These are phyloP conservation scores for Hesperophylax magnus DNA, from an alignment of 1,140 invertebrate genomes.

Conservation along the genomic window DNA sequence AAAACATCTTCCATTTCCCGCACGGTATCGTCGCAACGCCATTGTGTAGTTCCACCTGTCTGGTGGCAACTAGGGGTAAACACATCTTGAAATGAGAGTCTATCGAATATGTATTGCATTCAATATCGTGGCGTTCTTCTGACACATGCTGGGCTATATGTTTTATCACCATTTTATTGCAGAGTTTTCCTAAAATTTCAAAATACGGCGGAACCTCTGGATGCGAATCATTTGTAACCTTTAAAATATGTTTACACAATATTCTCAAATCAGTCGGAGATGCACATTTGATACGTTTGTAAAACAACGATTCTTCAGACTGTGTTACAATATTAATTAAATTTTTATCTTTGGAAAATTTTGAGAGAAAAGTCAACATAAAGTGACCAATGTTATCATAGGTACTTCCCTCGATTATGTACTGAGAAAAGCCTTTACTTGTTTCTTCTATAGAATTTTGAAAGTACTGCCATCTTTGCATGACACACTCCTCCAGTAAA, in stretches of 20 bases:
- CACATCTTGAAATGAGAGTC: constrained; percentile 70
- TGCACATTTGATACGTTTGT: constrained; percentile 60
- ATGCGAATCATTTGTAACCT: constrained; percentile 59
- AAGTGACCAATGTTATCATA: constrained; percentile 74
- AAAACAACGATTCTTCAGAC: constrained; percentile 62
- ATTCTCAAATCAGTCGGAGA: constrained; percentile 61
- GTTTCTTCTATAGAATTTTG: constrained; percentile 23
- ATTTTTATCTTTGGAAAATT: constrained; percentile 58
- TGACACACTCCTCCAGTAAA: constrained; percentile 53
- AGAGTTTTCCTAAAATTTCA: constrained; percentile 59
- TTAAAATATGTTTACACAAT: constrained; percentile 64
- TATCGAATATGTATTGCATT: constrained; percentile 61
- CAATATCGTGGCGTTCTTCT: constrained; percentile 57
- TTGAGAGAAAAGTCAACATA: constrained; percentile 68
- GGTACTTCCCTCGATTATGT: constrained; percentile 72
- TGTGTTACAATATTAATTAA: constrained; percentile 61
- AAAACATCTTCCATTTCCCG: constrained; percentile 71
- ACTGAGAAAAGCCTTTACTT: constrained; percentile 61
- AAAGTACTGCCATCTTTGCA: constrained; percentile 47
- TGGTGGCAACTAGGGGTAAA: constrained; percentile 67
- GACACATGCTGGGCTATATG: constrained; percentile 62
- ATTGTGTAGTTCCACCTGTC: constrained; percentile 68
- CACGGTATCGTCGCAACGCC: constrained; percentile 71
- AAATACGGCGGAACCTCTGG: constrained; percentile 40
- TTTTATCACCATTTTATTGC: constrained; percentile 62